Conservation (phyloP, 2,797 vertebrate species). For the Myotis vivesi region DNA sequence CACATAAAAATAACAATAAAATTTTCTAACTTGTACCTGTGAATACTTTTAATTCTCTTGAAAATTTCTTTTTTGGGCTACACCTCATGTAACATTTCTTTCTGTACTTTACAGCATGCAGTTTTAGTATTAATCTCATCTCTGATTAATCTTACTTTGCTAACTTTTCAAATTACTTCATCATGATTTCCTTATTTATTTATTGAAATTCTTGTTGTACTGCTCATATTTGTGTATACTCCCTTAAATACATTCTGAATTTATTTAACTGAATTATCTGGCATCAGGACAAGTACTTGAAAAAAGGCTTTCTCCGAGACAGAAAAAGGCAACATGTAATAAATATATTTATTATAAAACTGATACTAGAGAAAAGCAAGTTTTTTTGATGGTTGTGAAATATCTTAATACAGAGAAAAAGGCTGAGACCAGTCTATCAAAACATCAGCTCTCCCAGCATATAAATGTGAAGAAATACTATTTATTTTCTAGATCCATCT, state of each 20-base stretch:
- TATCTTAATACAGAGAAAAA: not conserved
- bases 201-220: not conserved
- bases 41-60: not conserved
- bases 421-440: not conserved
- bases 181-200: not conserved
- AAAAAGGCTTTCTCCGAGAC: too few relatives aligned
- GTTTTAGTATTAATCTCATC: not conserved
- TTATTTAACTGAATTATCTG: too few relatives aligned
- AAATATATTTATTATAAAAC: not conserved
- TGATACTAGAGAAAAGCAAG: not conserved
- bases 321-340: not conserved
- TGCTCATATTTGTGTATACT: conserved; percentile 26
- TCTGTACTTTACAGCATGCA: not conserved
- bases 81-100: not conserved
- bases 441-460: not conserved
- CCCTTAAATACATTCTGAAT: not conserved
- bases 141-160: not conserved
- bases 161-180: conserved; percentile 10
- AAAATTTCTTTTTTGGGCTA: not conserved
- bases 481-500: not conserved
- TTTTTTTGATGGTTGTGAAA: not conserved
- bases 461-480: not conserved
- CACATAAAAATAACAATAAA: not conserved
- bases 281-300: too few relatives aligned
- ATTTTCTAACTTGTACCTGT: not conserved